Evolutionary conservation across 1,140 invertebrate species (phyloP).

Genomic region (Aradophagus sp.): DNA sequence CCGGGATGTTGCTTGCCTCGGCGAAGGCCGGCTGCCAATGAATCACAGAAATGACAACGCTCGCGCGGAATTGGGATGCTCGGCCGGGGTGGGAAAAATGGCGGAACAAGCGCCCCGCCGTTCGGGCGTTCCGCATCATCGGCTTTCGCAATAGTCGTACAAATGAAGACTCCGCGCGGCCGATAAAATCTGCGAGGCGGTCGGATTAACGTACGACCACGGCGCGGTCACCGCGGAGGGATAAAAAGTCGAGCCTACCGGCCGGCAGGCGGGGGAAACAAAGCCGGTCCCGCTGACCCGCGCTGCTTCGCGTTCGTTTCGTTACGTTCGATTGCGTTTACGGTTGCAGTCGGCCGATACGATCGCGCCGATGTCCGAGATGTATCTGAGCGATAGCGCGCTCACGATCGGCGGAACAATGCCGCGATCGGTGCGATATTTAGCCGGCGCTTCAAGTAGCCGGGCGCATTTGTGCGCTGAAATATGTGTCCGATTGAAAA

Average conservation of each 20-base stretch:
- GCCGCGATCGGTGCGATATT: constrained; percentile 43
- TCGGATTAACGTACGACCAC: constrained; percentile 40
- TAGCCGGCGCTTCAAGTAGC: constrained; percentile 29
- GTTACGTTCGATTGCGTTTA: constrained; percentile 55
- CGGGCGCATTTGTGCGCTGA: constrained; percentile 32
- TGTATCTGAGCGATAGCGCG: constrained; percentile 43
- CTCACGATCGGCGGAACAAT: constrained; percentile 49
- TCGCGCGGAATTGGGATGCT: constrained; percentile 17
- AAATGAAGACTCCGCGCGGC: constrained; percentile 39
- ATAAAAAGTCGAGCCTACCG: no score
- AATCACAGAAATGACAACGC: constrained; percentile 36
- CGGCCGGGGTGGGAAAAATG: constrained; percentile 14
- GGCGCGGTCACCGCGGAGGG: not conserved
- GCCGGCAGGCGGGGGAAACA: constrained; percentile 33
- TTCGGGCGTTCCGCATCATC: constrained; percentile 35
- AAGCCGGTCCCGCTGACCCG: constrained; percentile 37
- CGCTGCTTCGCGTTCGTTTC: constrained; percentile 46
- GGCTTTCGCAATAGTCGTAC: constrained; percentile 46
- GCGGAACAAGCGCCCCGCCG: constrained; percentile 12
- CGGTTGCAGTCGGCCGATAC: constrained; percentile 51
- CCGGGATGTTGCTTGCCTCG: constrained; percentile 19
- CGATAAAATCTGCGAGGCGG: constrained; percentile 40
- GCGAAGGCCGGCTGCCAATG: constrained; percentile 16
- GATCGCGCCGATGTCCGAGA: constrained; percentile 41
- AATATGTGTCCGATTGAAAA: constrained; percentile 47